Conservation (phyloP, 2,888 invertebrate genomes). For the Clanis bilineata region DNA sequence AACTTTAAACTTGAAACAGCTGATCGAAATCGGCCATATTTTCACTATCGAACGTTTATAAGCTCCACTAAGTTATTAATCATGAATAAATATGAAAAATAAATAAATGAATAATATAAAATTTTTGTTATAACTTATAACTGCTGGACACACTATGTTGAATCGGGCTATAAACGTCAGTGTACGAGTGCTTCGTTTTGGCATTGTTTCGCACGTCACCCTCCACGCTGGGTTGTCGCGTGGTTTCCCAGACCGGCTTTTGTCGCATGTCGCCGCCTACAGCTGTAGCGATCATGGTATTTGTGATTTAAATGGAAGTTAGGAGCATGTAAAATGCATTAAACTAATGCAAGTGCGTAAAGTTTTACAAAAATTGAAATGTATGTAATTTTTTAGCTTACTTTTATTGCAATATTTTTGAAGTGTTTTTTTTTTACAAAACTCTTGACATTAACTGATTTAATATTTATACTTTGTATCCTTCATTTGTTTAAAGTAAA, state of each 20-base stretch:
- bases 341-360: background rate
- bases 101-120: too few relatives aligned
- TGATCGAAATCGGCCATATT: too few relatives aligned
- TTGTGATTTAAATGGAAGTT: constrained; percentile 7
- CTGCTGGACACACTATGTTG: background rate
- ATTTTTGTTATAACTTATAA: too few relatives aligned
- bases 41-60: too few relatives aligned
- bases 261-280: background rate
- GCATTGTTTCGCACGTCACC: constrained; percentile 24
- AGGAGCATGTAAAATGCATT: background rate
- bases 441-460: too few relatives aligned
- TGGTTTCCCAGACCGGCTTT: constrained; percentile 7
- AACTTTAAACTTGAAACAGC: too few relatives aligned
- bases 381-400: background rate
- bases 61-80: too few relatives aligned
- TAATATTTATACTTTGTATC: too few relatives aligned
- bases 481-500: too few relatives aligned
- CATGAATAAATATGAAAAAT: too few relatives aligned
- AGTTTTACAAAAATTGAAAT: background rate
- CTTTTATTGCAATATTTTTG: background rate
- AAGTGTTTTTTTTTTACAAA: background rate
- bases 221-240: constrained; percentile 4
- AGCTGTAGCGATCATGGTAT: constrained; percentile 7
- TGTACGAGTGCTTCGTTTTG: constrained; percentile 44
- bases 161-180: constrained; percentile 45